Evolutionary conservation across 1,140 invertebrate species (phyloP).

Genomic region (Musca domestica): DNA sequence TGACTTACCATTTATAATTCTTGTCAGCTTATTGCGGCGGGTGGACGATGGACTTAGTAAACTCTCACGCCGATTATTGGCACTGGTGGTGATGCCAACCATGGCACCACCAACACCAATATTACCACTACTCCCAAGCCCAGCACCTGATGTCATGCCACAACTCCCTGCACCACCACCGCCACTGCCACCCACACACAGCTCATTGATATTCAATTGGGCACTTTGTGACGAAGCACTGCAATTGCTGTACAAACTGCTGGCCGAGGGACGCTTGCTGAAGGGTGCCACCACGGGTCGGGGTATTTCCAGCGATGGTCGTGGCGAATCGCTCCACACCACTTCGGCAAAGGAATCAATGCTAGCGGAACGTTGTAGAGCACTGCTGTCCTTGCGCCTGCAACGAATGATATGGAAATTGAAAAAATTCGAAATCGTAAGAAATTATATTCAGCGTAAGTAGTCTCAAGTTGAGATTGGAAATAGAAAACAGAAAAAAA

Average conservation of each 20-base stretch:
- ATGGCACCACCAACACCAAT: slow-evolving; percentile 37
- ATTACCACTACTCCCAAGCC: slow-evolving; percentile 41
- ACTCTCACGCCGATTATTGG: slow-evolving; percentile 56
- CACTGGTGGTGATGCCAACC: slow-evolving; percentile 38
- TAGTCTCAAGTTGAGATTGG: too few relatives aligned
- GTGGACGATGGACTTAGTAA: slow-evolving; percentile 72
- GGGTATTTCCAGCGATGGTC: slow-evolving; percentile 44
- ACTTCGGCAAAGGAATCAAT: slow-evolving; percentile 74
- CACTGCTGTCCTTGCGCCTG: slow-evolving; percentile 59
- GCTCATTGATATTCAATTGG: slow-evolving; percentile 48
- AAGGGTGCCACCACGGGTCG: slow-evolving; percentile 36
- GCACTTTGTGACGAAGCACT: slow-evolving; percentile 53
- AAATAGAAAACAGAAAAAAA: too few relatives aligned
- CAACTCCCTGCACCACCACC: slow-evolving; percentile 20
- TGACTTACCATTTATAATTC: slow-evolving; percentile 70
- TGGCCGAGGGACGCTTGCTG: slow-evolving; percentile 56
- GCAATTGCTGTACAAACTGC: slow-evolving; percentile 55
- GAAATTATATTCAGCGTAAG: not conserved
- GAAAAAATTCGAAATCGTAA: not conserved
- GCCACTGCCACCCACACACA: slow-evolving; percentile 32
- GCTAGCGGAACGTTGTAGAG: slow-evolving; percentile 72
- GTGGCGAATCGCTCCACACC: slow-evolving; percentile 56
- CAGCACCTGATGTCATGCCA: slow-evolving; percentile 6
- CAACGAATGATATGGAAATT: slow-evolving; percentile 28
- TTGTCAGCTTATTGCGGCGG: slow-evolving; percentile 68